Evolutionary conservation across 1,140 invertebrate genomes (phyloP).

Genomic region (Platorchestia sp.): DNA sequence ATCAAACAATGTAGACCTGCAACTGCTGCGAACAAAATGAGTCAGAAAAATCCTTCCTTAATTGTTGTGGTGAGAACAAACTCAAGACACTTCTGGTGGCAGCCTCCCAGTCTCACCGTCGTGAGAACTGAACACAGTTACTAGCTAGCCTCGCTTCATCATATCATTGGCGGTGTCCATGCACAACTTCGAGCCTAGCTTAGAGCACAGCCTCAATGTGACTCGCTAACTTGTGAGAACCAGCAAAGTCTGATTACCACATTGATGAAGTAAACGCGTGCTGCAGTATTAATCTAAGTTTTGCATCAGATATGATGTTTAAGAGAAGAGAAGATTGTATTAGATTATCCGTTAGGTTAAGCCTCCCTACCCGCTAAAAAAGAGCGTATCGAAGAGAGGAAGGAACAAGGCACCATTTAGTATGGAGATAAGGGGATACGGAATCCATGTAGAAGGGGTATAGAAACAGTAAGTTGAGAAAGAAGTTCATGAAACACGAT

Average conservation of each 20-base stretch:
- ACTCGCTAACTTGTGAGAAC: background rate
- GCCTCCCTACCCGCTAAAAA: too few species aligned
- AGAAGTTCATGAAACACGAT: too few species aligned
- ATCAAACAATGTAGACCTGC: background rate
- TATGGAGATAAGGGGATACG: too few species aligned
- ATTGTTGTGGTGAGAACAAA: background rate
- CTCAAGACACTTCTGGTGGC: background rate
- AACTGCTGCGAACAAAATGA: background rate
- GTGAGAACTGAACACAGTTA: background rate
- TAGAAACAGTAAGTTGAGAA: too few species aligned
- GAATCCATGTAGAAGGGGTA: too few species aligned
- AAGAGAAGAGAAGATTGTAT: too few species aligned
- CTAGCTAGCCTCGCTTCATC: background rate
- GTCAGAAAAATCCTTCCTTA: background rate
- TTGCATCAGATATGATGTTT: background rate
- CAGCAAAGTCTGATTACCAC: background rate
- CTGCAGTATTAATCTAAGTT: background rate
- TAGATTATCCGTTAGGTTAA: too few species aligned
- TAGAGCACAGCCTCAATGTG: background rate
- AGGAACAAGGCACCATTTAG: too few species aligned
- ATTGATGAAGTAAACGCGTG: background rate
- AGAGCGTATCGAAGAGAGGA: too few species aligned
- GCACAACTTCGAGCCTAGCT: background rate
- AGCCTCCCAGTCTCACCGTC: background rate
- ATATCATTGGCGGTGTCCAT: background rate